phyloP scores from a whole-genome alignment of 2,797 vertebrate species.

The Simalia tracyae region DNA sequence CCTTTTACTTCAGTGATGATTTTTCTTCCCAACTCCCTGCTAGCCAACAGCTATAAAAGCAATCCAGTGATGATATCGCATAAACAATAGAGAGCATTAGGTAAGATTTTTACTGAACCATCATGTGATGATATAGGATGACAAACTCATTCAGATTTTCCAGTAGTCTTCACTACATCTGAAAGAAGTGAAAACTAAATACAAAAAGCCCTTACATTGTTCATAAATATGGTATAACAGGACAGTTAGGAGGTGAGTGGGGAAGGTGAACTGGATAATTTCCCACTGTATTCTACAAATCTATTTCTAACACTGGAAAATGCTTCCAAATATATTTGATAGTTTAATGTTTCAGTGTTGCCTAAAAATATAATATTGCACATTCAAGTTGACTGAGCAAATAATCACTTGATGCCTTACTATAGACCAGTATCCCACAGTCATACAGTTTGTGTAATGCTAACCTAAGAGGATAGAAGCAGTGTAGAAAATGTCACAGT shows the following conservation, averaged over 20 bases:
- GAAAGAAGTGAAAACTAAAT: conserved; percentile 1
- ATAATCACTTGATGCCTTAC: background rate
- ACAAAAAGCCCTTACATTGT: conserved; percentile 19
- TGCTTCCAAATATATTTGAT: background rate
- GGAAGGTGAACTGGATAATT: background rate
- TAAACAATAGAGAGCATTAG: background rate
- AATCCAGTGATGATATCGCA: conserved; percentile 52
- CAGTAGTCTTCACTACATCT: background rate
- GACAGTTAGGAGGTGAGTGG: conserved; percentile 21
- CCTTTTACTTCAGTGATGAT: conserved; percentile 60
- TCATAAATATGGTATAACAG: conserved; percentile 9
- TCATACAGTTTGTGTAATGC: background rate
- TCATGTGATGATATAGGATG: background rate
- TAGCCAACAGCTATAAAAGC: conserved; percentile 68
- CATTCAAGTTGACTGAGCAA: background rate
- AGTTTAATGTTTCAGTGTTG: background rate
- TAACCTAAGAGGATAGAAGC: background rate
- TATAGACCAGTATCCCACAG: background rate
- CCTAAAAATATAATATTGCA: background rate
- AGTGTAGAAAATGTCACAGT: background rate
- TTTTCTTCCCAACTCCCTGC: conserved; percentile 45
- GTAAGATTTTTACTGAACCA: background rate
- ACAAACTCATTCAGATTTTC: conserved; percentile 6
- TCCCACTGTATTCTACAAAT: background rate
- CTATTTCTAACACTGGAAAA: background rate